Base-by-base conservation (phyloP, 2,797 vertebrate species). In the Synanceia verrucosa region DNA sequence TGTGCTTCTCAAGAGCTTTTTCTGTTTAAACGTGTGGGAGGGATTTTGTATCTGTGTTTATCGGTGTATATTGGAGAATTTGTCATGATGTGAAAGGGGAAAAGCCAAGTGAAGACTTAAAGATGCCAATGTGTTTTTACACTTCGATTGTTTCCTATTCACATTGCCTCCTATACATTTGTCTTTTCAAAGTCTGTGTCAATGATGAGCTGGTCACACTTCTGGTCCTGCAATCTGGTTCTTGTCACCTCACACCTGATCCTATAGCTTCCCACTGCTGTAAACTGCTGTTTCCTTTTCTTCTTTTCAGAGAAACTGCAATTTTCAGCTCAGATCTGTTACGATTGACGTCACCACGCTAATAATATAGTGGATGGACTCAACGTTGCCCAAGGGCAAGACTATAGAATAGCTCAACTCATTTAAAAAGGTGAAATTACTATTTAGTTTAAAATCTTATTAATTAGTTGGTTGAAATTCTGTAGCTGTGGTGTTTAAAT, bases 1-100 rank as follows among this genome's bases (percentile, higher is more conserved):
- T 93, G 79, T 63, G 80, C 80, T 84, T 88, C 75, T 90, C 81
- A 88, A 92, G 89, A 86, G 81, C 87, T 86, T 89, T 92, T 86
- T 91, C 79, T 83, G 73, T 91, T 89, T 79, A 91, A 91, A 78
- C 11, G 76, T 19, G 91, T 89, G 84, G 89, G 91, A 5, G 74
- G 81, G 85, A 83, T 90, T 90, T 90, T 84, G 79, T 81, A 78
- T 81, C 77, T 65, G 70, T 88, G 83, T 90, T 91, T 88, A 87
- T 89, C 78, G 29, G 70, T n/a, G n/a, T 64, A 62, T 75, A 77
- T 78, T 76, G 78, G 74, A 73, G 84, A 83, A 86, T 89, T 86
- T 86, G 76, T 86, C 79, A 70, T 61, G 65, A 64, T 61, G 79
- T 75, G 53, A 80, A 78, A 71, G 79, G 75, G 73, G 50, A 68